Evolutionary conservation across 2,888 invertebrate species (phyloP).

Genomic region (Xestobium rufovillosum): DNA sequence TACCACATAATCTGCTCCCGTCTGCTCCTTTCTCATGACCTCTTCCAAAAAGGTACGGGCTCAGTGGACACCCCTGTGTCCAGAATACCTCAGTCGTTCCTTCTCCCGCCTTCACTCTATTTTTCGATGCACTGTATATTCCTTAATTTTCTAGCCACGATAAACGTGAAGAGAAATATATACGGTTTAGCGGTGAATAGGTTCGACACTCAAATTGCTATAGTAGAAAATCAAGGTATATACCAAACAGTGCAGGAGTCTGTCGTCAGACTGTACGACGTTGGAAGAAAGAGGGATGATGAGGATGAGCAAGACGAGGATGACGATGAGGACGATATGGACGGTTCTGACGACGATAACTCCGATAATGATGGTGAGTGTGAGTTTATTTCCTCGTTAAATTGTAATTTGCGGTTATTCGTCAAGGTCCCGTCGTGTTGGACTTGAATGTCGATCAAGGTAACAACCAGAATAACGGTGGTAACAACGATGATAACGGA

Average conservation of each 20-base stretch:
- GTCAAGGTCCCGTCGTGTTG: constrained; percentile 26
- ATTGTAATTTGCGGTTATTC: constrained; percentile 2
- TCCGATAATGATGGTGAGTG: constrained; percentile 43
- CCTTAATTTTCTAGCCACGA: constrained; percentile 60
- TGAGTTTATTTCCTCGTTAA: constrained; percentile 7
- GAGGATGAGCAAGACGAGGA: constrained; percentile 81
- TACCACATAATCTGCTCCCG: no score
- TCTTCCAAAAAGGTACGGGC: background rate
- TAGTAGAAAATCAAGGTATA: constrained; percentile 83
- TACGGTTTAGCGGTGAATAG: constrained; percentile 78
- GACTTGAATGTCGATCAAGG: constrained; percentile 42
- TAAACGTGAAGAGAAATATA: constrained; percentile 86
- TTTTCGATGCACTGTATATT: constrained; percentile 10
- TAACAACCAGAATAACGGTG: constrained; percentile 41
- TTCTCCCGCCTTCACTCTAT: background rate
- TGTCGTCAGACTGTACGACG: constrained; percentile 84
- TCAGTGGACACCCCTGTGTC: no score
- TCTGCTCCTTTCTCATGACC: no score
- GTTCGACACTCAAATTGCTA: constrained; percentile 78
- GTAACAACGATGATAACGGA: constrained; percentile 27
- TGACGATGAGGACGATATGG: constrained; percentile 52
- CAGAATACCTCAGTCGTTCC: no score
- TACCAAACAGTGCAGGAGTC: constrained; percentile 83
- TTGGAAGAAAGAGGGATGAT: constrained; percentile 78
- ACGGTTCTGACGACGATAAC: constrained; percentile 55